phyloP scores from a whole-genome alignment of 2,113 vertebrate species.

The Cololabis saira region DNA sequence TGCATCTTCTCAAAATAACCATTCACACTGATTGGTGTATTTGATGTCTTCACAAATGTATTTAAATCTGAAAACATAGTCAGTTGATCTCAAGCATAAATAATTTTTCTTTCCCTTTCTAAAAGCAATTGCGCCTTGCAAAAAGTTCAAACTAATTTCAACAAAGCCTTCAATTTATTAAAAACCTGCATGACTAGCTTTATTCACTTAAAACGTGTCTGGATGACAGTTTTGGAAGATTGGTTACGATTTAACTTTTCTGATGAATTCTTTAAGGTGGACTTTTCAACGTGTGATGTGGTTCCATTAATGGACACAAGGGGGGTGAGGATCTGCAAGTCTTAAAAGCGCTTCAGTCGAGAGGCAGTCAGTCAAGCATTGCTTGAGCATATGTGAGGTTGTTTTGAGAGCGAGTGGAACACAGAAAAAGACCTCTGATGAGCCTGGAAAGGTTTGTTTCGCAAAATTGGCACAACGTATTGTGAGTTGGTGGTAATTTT shows the following conservation, averaged over 20 bases:
- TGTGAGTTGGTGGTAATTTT: too few relatives aligned
- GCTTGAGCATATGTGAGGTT: not conserved
- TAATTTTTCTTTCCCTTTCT: not conserved
- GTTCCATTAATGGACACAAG: constrained; percentile 62
- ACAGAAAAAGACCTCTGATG: not conserved
- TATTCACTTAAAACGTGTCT: not conserved
- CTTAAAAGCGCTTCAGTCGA: constrained; percentile 3
- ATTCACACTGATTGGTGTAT: too few relatives aligned
- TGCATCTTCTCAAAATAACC: too few relatives aligned
- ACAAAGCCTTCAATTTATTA: not conserved
- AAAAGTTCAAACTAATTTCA: not conserved
- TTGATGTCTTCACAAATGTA: too few relatives aligned
- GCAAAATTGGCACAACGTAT: too few relatives aligned
- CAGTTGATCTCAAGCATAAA: too few relatives aligned
- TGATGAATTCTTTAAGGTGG: not conserved
- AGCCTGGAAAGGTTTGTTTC: not conserved
- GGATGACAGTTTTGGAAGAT: not conserved
- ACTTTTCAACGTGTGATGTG: not conserved
- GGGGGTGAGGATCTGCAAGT: constrained; percentile 44
- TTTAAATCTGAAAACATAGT: too few relatives aligned
- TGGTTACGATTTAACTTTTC: not conserved
- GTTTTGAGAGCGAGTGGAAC: not conserved
- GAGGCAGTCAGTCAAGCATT: constrained; percentile 1
- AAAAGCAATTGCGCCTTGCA: not conserved
- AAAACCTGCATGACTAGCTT: not conserved